phyloP scores from a whole-genome alignment of 2,888 invertebrate species.

The Agrilus mali region DNA sequence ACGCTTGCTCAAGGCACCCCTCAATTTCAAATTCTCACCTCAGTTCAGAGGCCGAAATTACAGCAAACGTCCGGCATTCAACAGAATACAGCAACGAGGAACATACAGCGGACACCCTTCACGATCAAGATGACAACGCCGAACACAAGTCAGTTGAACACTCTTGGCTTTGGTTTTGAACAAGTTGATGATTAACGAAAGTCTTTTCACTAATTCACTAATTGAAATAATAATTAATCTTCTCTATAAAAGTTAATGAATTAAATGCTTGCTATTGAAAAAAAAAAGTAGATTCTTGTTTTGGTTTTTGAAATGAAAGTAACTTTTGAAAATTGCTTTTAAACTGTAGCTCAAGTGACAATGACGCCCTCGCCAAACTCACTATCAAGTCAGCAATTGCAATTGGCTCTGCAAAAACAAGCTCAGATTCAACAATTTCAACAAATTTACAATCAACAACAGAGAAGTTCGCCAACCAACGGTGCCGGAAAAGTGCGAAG shows the following conservation, averaged over 20 bases:
- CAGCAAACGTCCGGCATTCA: slow-evolving; percentile 24
- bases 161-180: slow-evolving; percentile 30
- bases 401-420: slow-evolving; percentile 25
- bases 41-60: slow-evolving; percentile 27
- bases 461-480: slow-evolving; percentile 19
- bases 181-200: slow-evolving; percentile 6
- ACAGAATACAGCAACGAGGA: slow-evolving; percentile 22
- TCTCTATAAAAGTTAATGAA: no score
- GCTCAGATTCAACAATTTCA: slow-evolving; percentile 29
- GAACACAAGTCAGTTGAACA: slow-evolving; percentile 34
- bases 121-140: slow-evolving; percentile 32
- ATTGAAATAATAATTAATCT: no score
- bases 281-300: no score
- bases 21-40: slow-evolving; percentile 29
- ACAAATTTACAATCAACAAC: slow-evolving; percentile 27
- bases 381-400: slow-evolving; percentile 20
- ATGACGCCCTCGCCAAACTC: slow-evolving; percentile 21
- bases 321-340: slow-evolving; percentile 6
- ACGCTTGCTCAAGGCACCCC: slow-evolving; percentile 26
- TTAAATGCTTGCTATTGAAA: no score
- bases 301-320: no score
- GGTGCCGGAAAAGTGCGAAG: slow-evolving; percentile 27
- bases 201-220: background rate
- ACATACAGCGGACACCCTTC: slow-evolving; percentile 30
- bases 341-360: slow-evolving; percentile 22